Conservation (phyloP, 2,113 vertebrate genomes). For the Semnopithecus entellus region DNA sequence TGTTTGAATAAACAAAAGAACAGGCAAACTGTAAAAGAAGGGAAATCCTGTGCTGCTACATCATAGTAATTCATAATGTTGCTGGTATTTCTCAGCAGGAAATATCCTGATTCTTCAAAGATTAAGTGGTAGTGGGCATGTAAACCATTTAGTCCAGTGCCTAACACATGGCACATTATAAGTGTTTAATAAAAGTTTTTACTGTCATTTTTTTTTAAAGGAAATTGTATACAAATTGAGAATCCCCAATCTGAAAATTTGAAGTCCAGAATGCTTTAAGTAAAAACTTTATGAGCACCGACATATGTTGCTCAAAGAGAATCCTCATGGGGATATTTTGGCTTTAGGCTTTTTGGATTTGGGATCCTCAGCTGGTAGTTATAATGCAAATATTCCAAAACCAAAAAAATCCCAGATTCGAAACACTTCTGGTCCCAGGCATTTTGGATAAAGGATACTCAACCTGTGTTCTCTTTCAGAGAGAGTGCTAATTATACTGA, state of each 20-base stretch:
- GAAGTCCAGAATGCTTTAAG: not conserved
- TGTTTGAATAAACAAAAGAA: not conserved
- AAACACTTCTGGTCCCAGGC: not conserved
- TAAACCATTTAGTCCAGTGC: not conserved
- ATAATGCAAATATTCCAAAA: not conserved
- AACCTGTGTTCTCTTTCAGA: not conserved
- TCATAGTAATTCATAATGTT: not conserved
- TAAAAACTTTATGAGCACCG: not conserved
- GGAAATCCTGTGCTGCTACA: not conserved
- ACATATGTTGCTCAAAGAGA: not conserved
- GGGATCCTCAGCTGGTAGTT: not conserved
- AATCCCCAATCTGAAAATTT: not conserved
- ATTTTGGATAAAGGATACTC: not conserved
- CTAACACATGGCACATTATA: not conserved
- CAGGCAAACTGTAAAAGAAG: not conserved
- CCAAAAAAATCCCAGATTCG: not conserved
- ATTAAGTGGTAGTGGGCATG: not conserved
- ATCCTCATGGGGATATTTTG: not conserved
- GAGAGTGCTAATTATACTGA: not conserved
- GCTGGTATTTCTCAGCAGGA: not conserved
- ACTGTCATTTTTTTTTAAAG: not conserved
- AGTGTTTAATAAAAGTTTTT: not conserved
- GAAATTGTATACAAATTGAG: not conserved
- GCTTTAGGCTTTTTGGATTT: not conserved
- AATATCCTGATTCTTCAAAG: not conserved